These are phyloP conservation scores for Bradysia coprophila DNA, from an alignment of 1,140 invertebrate genomes.

Conservation along the genomic window DNA sequence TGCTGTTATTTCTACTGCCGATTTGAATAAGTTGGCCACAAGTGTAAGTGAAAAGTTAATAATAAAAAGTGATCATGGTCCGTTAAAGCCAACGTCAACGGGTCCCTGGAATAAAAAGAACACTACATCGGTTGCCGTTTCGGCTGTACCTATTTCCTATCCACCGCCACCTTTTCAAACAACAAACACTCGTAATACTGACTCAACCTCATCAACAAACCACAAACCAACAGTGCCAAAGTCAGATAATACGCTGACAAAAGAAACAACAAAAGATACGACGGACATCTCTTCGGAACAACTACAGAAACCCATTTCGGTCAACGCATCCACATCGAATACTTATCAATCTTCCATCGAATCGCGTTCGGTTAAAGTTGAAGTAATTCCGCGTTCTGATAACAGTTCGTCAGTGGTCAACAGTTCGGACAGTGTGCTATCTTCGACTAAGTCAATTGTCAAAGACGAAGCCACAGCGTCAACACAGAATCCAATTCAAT, in stretches of 20 bases:
- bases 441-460: too few species aligned
- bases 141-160: not conserved
- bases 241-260: slow-evolving; percentile 1
- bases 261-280: slow-evolving; percentile 1
- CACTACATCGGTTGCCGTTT: slow-evolving; percentile 6
- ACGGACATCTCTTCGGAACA: too few species aligned
- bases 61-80: not conserved
- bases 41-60: not conserved
- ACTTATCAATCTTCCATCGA: too few species aligned
- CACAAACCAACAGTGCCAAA: slow-evolving; percentile 1
- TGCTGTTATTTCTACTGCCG: not conserved
- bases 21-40: not conserved
- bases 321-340: too few species aligned
- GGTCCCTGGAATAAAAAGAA: not conserved
- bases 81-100: not conserved
- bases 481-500: slow-evolving; percentile 1
- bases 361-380: too few species aligned
- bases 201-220: too few species aligned
- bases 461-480: slow-evolving; percentile 1
- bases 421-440: too few species aligned
- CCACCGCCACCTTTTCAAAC: not conserved
- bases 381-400: too few species aligned
- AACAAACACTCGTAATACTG: too few species aligned
- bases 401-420: too few species aligned
- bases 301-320: too few species aligned